These are phyloP conservation scores for Phyllotreta cruciferae DNA, from an alignment of 2,888 invertebrate species.

Conservation along the genomic window DNA sequence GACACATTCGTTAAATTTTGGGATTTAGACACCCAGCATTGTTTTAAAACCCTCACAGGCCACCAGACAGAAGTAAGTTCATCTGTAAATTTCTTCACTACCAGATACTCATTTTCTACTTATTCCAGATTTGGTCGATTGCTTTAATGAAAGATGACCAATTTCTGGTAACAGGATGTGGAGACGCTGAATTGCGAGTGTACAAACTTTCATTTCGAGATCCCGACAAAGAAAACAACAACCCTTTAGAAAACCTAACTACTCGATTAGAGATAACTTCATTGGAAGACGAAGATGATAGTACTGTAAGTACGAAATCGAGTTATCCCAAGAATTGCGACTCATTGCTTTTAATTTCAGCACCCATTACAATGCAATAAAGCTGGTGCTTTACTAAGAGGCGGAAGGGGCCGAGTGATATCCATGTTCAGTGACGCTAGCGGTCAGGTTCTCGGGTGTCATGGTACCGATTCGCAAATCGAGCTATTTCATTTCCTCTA, in stretches of 20 bases:
- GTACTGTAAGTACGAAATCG: constrained; percentile 57
- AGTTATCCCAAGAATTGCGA: not conserved
- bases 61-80: constrained; percentile 78
- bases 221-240: constrained; percentile 58
- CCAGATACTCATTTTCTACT: not conserved
- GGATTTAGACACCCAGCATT: constrained; percentile 94
- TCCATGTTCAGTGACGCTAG: constrained; percentile 76
- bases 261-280: constrained; percentile 62
- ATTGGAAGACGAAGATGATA: constrained; percentile 65
- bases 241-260: constrained; percentile 61
- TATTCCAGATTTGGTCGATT: constrained; percentile 82
- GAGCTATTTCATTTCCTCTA: constrained; percentile 85
- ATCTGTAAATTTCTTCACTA: not conserved
- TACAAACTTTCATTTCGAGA: constrained; percentile 76
- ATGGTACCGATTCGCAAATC: constrained; percentile 80
- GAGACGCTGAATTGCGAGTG: constrained; percentile 83
- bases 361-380: constrained; percentile 77
- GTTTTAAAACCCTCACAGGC: constrained; percentile 93
- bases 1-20: constrained; percentile 97
- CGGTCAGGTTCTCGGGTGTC: constrained; percentile 78
- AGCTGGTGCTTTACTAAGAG: constrained; percentile 80
- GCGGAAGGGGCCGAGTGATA: constrained; percentile 80
- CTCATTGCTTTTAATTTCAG: constrained; percentile 52
- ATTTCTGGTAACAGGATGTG: constrained; percentile 87
- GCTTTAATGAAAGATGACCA: constrained; percentile 78